Evolutionary conservation across 2,888 invertebrate genomes (phyloP).

Genomic region (Papilio demoleus): DNA sequence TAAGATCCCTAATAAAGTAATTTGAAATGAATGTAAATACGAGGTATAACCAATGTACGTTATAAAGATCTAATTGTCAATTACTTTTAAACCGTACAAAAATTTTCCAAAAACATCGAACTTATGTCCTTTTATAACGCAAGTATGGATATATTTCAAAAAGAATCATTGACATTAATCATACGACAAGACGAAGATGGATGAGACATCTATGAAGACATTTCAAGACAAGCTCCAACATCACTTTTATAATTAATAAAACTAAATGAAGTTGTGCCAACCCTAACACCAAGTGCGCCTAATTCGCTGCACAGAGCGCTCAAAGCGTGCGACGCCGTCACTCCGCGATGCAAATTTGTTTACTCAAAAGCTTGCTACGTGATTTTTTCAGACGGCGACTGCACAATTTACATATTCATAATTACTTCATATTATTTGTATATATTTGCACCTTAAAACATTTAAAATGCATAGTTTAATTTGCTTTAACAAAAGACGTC

Average conservation of each 20-base stretch:
- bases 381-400: constrained; percentile 32
- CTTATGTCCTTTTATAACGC: not conserved
- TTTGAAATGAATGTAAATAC: no score
- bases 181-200: not conserved
- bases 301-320: constrained; percentile 34
- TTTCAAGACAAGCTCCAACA: not conserved
- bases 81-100: no score
- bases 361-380: constrained; percentile 31
- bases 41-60: no score
- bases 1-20: not conserved
- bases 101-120: no score
- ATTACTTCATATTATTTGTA: constrained; percentile 23
- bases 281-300: constrained; percentile 30
- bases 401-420: constrained; percentile 39
- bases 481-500: no score
- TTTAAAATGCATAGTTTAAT: not conserved
- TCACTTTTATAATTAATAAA: not conserved
- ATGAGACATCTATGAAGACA: not conserved
- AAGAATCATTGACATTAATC: not conserved
- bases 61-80: no score
- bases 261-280: not conserved
- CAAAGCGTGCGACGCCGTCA: constrained; percentile 37
- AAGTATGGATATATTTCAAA: not conserved
- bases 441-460: constrained; percentile 8
- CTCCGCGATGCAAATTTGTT: constrained; percentile 38